Evolutionary conservation across 2,797 vertebrate genomes (phyloP).

Genomic region (Eremophila alpestris): DNA sequence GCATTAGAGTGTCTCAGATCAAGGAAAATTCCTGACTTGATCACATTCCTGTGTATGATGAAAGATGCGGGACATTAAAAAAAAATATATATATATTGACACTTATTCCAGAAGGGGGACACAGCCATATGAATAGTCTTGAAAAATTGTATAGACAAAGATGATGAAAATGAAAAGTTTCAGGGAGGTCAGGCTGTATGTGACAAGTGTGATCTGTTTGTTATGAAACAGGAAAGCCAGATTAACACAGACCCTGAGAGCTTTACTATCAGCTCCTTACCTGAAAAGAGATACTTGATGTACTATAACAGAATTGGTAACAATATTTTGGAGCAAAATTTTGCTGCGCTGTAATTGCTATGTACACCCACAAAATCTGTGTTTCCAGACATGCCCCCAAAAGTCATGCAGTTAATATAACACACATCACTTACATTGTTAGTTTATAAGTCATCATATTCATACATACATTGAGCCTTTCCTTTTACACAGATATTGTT

Average conservation of each 20-base stretch:
- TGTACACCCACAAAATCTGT: background rate
- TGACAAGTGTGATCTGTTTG: background rate
- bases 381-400: background rate
- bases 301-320: background rate
- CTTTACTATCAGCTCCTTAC: background rate
- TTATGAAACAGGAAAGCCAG: background rate
- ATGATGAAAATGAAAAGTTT: background rate
- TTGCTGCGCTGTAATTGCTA: background rate
- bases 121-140: background rate
- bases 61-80: background rate
- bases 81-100: background rate
- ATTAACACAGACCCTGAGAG: background rate
- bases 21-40: background rate
- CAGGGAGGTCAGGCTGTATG: background rate
- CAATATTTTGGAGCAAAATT: background rate
- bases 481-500: background rate
- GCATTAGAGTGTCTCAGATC: background rate
- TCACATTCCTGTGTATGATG: background rate
- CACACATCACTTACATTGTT: background rate
- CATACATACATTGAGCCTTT: background rate
- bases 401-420: slow-evolving; percentile 1
- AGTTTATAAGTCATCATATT: slow-evolving; percentile 9
- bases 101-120: background rate
- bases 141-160: background rate
- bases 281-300: background rate